phyloP scores from a whole-genome alignment of 1,140 invertebrate species.

The Leptoteleia sp. region DNA sequence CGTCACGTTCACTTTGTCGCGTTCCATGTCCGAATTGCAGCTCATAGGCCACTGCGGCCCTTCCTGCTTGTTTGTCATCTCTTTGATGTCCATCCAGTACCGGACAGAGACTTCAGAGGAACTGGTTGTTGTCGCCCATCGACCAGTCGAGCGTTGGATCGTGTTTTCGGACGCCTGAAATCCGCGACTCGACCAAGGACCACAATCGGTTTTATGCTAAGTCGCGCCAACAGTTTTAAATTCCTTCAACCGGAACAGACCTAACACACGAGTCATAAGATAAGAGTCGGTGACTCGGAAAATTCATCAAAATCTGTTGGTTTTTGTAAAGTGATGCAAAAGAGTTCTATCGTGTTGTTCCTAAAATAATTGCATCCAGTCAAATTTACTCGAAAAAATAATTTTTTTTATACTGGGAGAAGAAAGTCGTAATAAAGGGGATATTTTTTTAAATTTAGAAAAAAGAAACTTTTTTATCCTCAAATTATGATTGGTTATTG shows the following conservation, averaged over 20 bases:
- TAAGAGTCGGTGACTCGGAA: conserved; percentile 20
- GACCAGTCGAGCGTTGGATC: conserved; percentile 56
- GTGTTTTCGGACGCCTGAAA: conserved; percentile 62
- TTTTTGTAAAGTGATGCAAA: conserved; percentile 7
- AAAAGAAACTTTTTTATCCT: too few species aligned
- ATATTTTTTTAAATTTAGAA: too few species aligned
- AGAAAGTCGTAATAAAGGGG: too few species aligned
- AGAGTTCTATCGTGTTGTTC: too few species aligned
- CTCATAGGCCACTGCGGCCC: conserved; percentile 55
- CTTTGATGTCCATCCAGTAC: conserved; percentile 63
- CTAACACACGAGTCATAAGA: conserved; percentile 36
- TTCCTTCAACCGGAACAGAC: conserved; percentile 57
- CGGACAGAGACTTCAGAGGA: conserved; percentile 65
- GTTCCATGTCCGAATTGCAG: conserved; percentile 66
- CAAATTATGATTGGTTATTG: too few species aligned
- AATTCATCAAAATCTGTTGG: conserved; percentile 26
- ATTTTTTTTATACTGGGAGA: too few species aligned
- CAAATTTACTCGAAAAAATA: too few species aligned
- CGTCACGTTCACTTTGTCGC: conserved; percentile 64
- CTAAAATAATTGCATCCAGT: too few species aligned
- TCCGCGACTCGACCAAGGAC: conserved; percentile 58
- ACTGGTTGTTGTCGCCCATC: conserved; percentile 46
- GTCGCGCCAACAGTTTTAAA: conserved; percentile 51
- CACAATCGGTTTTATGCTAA: conserved; percentile 64
- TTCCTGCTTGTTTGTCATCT: conserved; percentile 65